Base-by-base conservation (phyloP, 2,113 vertebrate species). In the Poeciliopsis occidentalis region DNA sequence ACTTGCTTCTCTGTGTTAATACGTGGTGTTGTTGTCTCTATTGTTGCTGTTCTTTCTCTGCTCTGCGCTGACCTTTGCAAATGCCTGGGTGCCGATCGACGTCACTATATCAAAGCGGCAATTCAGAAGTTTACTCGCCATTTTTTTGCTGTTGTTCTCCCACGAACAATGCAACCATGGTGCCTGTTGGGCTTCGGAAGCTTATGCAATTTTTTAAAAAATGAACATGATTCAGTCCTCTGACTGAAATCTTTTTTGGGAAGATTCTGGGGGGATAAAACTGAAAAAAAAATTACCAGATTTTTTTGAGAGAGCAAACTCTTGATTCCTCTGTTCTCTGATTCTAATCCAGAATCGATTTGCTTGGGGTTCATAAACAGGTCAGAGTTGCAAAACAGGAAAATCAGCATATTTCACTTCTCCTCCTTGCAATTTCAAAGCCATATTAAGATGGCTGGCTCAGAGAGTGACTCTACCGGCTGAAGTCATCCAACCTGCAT, bases 81-180 rank as follows among this genome's bases (percentile, higher is more conserved):
- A 78, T 71, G 85, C 72, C 65, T 78, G 75, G 67, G 76, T 44
- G 70, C 66, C 60, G 69, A 83, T 77, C 34, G 89, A 60, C 84
- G 81, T 89, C 88, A 91, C n/a, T 1, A 57, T 63, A 76, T 87
- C 72, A 85, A 88, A 83, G 79, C 71, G 17, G 57, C 78, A 70
- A 69, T 73, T 81, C 76, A 87, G 60, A 69, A 61, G 32, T 41
- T 72, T 80, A 61, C 41, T 60, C 13, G 69, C 44, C 2, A 2
- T 51, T 73, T 51, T 72, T 67, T 27, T 19, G 63, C 69, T 76
- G 74, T 81, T 81, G 69, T 80, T 72, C 61, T 79, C 67, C 44
- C 26, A 15, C 13, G 15, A 76, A 83, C 67, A 78, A 76, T 78
- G 67, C 29, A 17, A 22, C 67, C 34, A 37, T 34, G 65, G 60